Base-by-base conservation (phyloP, 2,113 vertebrate genomes). In the Oriolus oriolus region DNA sequence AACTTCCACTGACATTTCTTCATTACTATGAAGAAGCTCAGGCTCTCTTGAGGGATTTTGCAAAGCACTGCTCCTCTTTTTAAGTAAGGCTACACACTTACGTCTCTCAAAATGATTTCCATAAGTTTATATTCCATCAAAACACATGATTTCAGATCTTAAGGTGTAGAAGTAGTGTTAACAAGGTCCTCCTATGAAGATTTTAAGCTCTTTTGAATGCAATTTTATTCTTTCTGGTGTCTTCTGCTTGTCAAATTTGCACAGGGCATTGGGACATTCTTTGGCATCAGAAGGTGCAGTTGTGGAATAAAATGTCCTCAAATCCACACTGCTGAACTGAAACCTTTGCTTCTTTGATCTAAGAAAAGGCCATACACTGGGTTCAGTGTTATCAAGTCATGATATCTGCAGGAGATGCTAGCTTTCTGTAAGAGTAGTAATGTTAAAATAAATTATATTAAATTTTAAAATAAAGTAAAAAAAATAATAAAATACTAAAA, bases 1-100 rank as follows among this genome's bases (percentile, higher is more conserved):
- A 96, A 93, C 97, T 96, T 96, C 79, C 95, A 96, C 91, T 97
- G 97, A 97, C 96, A 96, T 92, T 97, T 97, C 95, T 97, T 97
- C 97, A 97, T 97, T 97, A 96, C 96, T 95, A 92, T 97, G 97
- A 97, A 95, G 96, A 95, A 95, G 64, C 90, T 88, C 45, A 28
- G 87, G 50, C 71, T 84, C 87, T 97, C 96, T 93, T 94, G 80
- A 96, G 93, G 74, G 93, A 96, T 95, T 97, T 93, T 97, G 89
- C 90, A 95, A 97, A 97, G 93, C 94, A 96, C 79, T 75, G 93
- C 82, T 97, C 83, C 59, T 92, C 89, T 97, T 97, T 97, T 96
- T 95, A 79, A 97, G 91, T 79, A 66, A 95, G 71, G 77, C 87
- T 97, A 87, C 79, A 94, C 57, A 90, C 76, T 96, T 95, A 93